Conservation (phyloP, 1,140 invertebrate genomes). For the Caenorhabditis latens region DNA sequence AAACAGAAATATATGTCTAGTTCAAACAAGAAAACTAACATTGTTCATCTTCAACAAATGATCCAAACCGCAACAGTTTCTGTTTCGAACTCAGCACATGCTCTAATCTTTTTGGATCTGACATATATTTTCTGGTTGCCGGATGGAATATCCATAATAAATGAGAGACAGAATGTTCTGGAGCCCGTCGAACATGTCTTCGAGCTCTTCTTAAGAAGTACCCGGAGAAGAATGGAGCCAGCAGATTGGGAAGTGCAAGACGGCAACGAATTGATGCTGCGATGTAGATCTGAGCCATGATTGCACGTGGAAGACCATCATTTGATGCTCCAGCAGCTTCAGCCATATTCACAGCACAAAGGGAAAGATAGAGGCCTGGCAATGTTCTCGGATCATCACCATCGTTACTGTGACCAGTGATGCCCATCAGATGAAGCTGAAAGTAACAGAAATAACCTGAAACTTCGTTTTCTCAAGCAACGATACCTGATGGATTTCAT, state of each 20-base stretch:
- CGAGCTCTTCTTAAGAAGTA: slow-evolving; percentile 74
- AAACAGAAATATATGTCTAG: slow-evolving; percentile 43
- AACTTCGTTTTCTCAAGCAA: neutral
- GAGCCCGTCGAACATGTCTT: slow-evolving; percentile 65
- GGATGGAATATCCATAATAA: slow-evolving; percentile 74
- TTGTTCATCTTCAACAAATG: slow-evolving; percentile 38
- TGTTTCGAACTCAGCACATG: slow-evolving; percentile 61
- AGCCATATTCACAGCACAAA: slow-evolving; percentile 75
- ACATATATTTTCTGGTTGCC: slow-evolving; percentile 69
- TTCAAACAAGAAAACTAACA: neutral
- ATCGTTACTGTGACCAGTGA: slow-evolving; percentile 37
- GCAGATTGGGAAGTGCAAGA: slow-evolving; percentile 67
- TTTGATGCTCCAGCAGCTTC: slow-evolving; percentile 73
- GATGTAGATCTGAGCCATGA: slow-evolving; percentile 76
- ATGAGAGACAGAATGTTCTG: slow-evolving; percentile 50
- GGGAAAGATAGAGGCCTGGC: slow-evolving; percentile 72
- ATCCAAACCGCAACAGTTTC: slow-evolving; percentile 56
- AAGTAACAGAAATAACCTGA: neutral
- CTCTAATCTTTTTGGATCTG: slow-evolving; percentile 60
- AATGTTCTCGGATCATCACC: neutral
- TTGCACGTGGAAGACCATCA: slow-evolving; percentile 71
- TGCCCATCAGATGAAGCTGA: slow-evolving; percentile 73
- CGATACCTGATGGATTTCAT: slow-evolving; percentile 75
- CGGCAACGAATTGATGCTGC: slow-evolving; percentile 70
- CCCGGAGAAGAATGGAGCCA: slow-evolving; percentile 64